These are phyloP conservation scores for Nomada goodeniana DNA, from an alignment of 2,888 invertebrate genomes.

Conservation along the genomic window DNA sequence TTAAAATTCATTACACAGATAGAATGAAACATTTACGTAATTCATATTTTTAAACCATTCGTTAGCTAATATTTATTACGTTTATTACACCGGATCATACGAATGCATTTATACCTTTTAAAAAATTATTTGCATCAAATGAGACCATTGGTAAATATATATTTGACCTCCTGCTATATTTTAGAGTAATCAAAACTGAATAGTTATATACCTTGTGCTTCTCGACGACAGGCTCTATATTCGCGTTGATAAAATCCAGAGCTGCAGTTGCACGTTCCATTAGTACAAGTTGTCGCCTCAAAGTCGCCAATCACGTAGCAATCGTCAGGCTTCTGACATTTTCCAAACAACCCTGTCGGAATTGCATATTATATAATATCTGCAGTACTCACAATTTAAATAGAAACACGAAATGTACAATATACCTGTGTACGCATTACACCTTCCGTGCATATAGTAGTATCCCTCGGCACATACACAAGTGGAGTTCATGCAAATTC, in stretches of 20 bases:
- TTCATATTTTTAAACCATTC: too few species aligned
- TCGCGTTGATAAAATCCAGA: constrained; percentile 79
- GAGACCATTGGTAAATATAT: background rate
- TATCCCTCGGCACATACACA: constrained; percentile 73
- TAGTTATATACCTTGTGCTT: constrained; percentile 38
- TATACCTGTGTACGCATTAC: constrained; percentile 72
- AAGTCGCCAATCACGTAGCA: constrained; percentile 77
- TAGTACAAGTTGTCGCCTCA: constrained; percentile 72
- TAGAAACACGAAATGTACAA: background rate
- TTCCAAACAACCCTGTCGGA: constrained; percentile 69
- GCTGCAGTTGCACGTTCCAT: constrained; percentile 74
- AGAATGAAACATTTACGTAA: too few species aligned
- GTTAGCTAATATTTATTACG: too few species aligned
- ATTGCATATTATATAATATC: background rate
- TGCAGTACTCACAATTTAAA: background rate
- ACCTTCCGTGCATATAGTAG: constrained; percentile 77
- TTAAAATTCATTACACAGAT: too few species aligned
- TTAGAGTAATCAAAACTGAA: background rate
- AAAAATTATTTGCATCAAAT: too few species aligned
- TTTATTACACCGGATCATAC: too few species aligned
- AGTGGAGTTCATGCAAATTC: constrained; percentile 62
- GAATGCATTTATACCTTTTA: too few species aligned
- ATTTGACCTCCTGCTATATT: background rate
- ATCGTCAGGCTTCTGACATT: constrained; percentile 73
- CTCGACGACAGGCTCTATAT: constrained; percentile 78